Conservation (phyloP, 2,797 vertebrate species). For the Xyrichtys novacula region DNA sequence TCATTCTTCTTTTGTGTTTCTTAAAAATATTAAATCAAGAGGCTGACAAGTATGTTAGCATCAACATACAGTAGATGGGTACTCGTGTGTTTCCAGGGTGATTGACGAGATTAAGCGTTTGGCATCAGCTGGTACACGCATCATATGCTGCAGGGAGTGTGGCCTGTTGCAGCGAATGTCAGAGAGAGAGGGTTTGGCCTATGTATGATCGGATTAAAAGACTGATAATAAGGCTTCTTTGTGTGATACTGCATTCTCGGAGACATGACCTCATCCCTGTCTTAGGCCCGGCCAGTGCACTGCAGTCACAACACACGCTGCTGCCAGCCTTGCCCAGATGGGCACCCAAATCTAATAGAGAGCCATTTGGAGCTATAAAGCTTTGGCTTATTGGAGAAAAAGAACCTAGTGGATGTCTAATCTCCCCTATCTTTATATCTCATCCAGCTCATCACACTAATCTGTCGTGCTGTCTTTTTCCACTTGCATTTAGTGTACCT, state of each 20-base stretch:
- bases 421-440: conserved; percentile 73
- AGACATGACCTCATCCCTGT: conserved; percentile 89
- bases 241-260: conserved; percentile 81
- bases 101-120: conserved; percentile 35
- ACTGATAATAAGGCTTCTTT: conserved; percentile 83
- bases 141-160: conserved; percentile 36
- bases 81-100: conserved; percentile 34
- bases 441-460: conserved; percentile 72
- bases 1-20: neutral
- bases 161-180: conserved; percentile 67
- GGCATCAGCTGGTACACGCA: conserved; percentile 46
- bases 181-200: conserved; percentile 66
- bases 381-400: conserved; percentile 76
- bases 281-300: conserved; percentile 78
- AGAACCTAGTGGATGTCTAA: conserved; percentile 76
- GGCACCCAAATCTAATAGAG: conserved; percentile 86
- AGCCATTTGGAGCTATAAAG: conserved; percentile 85
- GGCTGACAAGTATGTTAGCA: too few relatives aligned
- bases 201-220: conserved; percentile 81
- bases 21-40: conserved; percentile 7
- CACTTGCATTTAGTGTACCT: conserved; percentile 46
- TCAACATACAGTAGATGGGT: neutral
- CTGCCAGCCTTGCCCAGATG: conserved; percentile 84
- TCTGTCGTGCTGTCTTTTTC: conserved; percentile 70
- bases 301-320: conserved; percentile 75